Conservation (phyloP, 2,113 vertebrate genomes). For the Aptenodytes patagonicus region DNA sequence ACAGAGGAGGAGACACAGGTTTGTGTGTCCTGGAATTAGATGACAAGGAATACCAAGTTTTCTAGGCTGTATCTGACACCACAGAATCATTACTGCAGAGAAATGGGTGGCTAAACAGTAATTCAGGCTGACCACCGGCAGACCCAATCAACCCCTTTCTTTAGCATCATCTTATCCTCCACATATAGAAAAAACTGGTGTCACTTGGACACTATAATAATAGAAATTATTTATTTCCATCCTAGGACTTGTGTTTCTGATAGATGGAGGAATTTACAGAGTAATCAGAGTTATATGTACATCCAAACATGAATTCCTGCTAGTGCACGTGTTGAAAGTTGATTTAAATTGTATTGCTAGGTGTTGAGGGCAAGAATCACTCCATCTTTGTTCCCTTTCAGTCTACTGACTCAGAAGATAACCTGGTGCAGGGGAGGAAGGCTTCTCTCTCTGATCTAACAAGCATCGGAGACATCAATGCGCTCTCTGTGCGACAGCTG, state of each 20-base stretch:
- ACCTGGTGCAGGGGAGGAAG: conserved; percentile 78
- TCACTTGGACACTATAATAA: not conserved
- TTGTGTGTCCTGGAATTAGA: not conserved
- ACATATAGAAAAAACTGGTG: not conserved
- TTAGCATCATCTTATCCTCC: not conserved
- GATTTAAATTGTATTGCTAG: not conserved
- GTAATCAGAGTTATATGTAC: not conserved
- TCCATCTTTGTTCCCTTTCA: conserved; percentile 43
- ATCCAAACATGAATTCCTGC: not conserved
- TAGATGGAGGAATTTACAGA: not conserved
- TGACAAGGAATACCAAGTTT: not conserved
- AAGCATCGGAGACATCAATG: conserved; percentile 82
- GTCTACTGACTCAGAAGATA: conserved; percentile 84
- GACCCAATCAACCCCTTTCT: fast-evolving
- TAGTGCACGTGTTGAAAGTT: fast-evolving
- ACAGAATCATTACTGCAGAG: not conserved
- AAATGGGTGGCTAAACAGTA: not conserved
- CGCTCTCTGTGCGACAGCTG: conserved; percentile 89
- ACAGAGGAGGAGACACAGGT: conserved; percentile 80
- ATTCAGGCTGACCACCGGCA: not conserved
- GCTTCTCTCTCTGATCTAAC: conserved; percentile 90
- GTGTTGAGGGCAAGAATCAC: not conserved
- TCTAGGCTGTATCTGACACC: not conserved
- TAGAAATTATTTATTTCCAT: not conserved
- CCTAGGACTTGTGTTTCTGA: not conserved